A percentile compares a stretch with the other conserved stretches of the same genome.
These are phyloP conservation scores for Sebastes taczanowskii DNA, from an alignment of 2,797 vertebrate species.

Conservation along the genomic window DNA sequence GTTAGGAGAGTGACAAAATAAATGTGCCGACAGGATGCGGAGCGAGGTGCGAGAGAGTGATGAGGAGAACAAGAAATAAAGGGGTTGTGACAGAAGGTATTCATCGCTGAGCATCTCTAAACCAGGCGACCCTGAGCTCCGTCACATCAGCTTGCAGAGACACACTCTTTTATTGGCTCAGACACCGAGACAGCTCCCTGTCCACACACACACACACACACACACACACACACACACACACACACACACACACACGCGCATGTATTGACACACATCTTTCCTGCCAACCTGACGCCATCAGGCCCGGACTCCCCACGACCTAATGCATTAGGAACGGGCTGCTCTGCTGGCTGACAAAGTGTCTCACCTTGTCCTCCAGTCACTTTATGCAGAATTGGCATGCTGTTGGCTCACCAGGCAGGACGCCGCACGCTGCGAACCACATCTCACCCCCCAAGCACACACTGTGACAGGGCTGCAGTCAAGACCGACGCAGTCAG, in stretches of 20 bases:
- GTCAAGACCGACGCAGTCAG: neutral
- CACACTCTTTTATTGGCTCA: slow-evolving; percentile 31
- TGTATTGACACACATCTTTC: neutral
- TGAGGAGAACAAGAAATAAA: slow-evolving; percentile 40
- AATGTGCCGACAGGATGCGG: slow-evolving; percentile 9
- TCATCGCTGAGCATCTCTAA: slow-evolving; percentile 43
- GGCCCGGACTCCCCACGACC: neutral
- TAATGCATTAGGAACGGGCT: slow-evolving; percentile 24
- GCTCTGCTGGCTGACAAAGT: slow-evolving; percentile 30
- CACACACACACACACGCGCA: neutral
- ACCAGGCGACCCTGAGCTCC: slow-evolving; percentile 33
- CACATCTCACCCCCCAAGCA: too few species aligned
- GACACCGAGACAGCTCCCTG: slow-evolving; percentile 17
- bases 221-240: slow-evolving; percentile 4
- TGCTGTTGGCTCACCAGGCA: neutral
- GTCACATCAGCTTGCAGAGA: slow-evolving; percentile 31
- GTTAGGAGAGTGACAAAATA: neutral
- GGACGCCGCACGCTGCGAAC: too few species aligned
- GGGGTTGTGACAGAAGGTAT: slow-evolving; percentile 49
- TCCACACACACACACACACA: slow-evolving; percentile 11
- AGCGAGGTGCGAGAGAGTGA: slow-evolving; percentile 18
- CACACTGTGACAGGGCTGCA: neutral
- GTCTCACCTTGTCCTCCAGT: slow-evolving; percentile 32
- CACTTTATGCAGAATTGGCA: slow-evolving; percentile 14
- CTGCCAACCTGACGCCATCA: neutral